Conservation (phyloP, 2,888 invertebrate species). For the Galerucella nymphaeae region DNA sequence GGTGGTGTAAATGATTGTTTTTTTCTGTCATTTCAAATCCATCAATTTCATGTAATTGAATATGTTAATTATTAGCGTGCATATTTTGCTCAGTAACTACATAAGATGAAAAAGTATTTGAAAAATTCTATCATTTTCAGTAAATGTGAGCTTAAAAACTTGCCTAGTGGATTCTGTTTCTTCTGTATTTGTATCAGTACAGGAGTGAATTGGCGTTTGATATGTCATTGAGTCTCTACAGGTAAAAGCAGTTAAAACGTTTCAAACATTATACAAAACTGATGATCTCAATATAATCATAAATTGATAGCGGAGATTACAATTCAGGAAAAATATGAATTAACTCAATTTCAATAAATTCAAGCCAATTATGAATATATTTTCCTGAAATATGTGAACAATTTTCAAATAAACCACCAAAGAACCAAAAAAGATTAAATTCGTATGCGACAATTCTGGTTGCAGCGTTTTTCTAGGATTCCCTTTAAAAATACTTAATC, state of each 20-base stretch:
- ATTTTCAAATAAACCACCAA: not conserved
- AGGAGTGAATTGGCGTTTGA: not conserved
- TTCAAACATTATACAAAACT: not conserved
- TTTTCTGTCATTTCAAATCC: not conserved
- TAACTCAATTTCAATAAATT: too few relatives aligned
- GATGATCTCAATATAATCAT: not conserved
- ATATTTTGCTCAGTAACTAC: not conserved
- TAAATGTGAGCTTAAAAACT: too few relatives aligned
- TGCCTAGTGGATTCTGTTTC: not conserved
- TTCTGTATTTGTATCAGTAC: not conserved
- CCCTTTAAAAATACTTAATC: too few relatives aligned
- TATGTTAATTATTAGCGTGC: not conserved
- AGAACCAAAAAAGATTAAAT: not conserved
- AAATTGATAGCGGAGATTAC: not conserved
- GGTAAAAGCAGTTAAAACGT: not conserved
- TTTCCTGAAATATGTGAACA: not conserved
- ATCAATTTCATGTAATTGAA: not conserved
- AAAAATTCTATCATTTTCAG: not conserved
- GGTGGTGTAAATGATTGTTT: slow-evolving; percentile 16
- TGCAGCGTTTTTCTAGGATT: not conserved
- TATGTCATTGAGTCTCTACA: not conserved
- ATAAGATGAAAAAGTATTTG: not conserved
- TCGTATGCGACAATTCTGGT: slow-evolving; percentile 1
- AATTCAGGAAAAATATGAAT: not conserved
- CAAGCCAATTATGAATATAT: too few relatives aligned